Evolutionary conservation across 23 tunicate genomes (phyloP).

Genomic region (Diplosoma virens): DNA sequence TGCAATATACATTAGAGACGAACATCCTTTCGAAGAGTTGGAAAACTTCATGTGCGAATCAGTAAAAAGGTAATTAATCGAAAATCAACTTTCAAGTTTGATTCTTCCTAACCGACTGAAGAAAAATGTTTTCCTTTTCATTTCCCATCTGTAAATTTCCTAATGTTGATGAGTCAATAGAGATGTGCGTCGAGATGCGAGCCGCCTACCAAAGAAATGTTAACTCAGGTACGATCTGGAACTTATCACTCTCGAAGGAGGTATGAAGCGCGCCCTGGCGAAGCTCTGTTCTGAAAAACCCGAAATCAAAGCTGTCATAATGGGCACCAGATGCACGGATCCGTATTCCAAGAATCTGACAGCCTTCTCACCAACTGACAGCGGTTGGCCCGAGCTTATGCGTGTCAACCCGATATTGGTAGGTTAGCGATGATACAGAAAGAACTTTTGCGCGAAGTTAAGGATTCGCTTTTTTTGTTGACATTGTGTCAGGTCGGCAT

Average conservation of each 20-base stretch:
- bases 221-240: slow-evolving; percentile 53
- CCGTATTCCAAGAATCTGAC: slow-evolving; percentile 62
- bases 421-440: too few species aligned
- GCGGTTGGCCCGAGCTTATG: slow-evolving; percentile 87
- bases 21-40: slow-evolving; percentile 71
- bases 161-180: too few species aligned
- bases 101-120: neutral
- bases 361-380: slow-evolving; percentile 69
- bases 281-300: slow-evolving; percentile 43
- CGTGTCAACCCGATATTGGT: slow-evolving; percentile 90
- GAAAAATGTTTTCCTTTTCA: too few species aligned
- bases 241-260: slow-evolving; percentile 40
- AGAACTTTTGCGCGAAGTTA: too few species aligned
- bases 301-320: slow-evolving; percentile 64
- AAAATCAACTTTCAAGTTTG: neutral
- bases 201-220: neutral
- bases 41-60: slow-evolving; percentile 66
- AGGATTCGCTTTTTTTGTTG: too few species aligned
- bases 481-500: too few species aligned
- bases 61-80: slow-evolving; percentile 9
- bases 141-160: too few species aligned
- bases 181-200: too few species aligned
- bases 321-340: slow-evolving; percentile 89
- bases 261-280: slow-evolving; percentile 60
- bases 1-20: slow-evolving; percentile 55